These are phyloP conservation scores for Ptiloglossa arizonensis DNA, from an alignment of 1,140 invertebrate genomes.

Conservation along the genomic window DNA sequence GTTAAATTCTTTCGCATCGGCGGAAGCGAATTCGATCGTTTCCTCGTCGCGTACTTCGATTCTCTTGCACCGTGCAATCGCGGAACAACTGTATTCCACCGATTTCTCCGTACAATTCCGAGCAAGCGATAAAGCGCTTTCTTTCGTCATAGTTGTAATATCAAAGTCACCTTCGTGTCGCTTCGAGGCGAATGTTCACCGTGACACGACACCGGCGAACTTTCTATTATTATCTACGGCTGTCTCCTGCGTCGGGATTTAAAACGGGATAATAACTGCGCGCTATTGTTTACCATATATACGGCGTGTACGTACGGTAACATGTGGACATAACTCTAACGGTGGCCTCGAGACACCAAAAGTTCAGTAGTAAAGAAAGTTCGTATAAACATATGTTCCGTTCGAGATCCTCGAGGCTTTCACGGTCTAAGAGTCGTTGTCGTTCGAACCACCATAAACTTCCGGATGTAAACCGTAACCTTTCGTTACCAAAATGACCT, in stretches of 20 bases:
- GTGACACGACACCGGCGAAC: slow-evolving; percentile 29
- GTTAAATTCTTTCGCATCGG: neutral
- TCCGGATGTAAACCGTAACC: neutral
- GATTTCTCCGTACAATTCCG: slow-evolving; percentile 10
- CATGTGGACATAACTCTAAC: neutral
- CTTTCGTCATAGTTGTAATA: slow-evolving; percentile 33
- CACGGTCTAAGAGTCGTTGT: neutral
- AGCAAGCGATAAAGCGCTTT: slow-evolving; percentile 33
- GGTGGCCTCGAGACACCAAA: neutral
- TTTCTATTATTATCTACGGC: slow-evolving; percentile 58
- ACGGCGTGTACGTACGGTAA: neutral
- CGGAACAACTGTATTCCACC: neutral
- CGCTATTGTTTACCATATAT: slow-evolving; percentile 37
- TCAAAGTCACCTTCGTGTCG: slow-evolving; percentile 38
- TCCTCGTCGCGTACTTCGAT: neutral
- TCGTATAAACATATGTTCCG: neutral
- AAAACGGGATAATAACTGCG: slow-evolving; percentile 48
- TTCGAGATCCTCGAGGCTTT: neutral
- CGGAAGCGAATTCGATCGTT: neutral
- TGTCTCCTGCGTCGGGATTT: slow-evolving; percentile 44
- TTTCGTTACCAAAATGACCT: too few species aligned
- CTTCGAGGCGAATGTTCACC: slow-evolving; percentile 33
- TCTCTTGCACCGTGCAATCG: neutral
- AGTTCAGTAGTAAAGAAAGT: neutral
- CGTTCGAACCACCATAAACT: neutral